Evolutionary conservation across 2,888 invertebrate species (phyloP).

Genomic region (Ectemnius lituratus): DNA sequence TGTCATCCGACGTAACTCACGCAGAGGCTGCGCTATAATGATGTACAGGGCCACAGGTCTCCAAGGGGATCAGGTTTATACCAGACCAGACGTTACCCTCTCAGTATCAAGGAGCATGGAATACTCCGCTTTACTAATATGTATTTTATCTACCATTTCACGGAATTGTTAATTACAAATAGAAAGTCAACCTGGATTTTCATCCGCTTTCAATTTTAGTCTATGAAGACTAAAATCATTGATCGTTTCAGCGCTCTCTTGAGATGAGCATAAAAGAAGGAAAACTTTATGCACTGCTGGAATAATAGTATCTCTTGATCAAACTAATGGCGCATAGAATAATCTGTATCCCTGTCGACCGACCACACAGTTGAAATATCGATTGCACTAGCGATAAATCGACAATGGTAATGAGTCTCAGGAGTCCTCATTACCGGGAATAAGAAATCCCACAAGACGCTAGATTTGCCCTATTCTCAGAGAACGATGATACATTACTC

Average conservation of each 20-base stretch:
- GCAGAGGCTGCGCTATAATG: conserved; percentile 37
- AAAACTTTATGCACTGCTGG: conserved; percentile 20
- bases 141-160: no score
- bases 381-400: conserved; percentile 51
- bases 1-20: conserved; percentile 23
- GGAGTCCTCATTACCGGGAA: conserved; percentile 36
- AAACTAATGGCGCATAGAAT: conserved; percentile 29
- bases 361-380: conserved; percentile 47
- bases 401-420: conserved; percentile 52
- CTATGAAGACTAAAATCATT: conserved; percentile 35
- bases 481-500: conserved; percentile 50
- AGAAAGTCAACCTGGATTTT: no score
- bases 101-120: no score
- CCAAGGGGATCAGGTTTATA: conserved; percentile 21
- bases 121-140: no score
- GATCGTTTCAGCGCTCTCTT: conserved; percentile 10
- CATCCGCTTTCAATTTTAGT: no score
- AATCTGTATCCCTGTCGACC: conserved; percentile 49
- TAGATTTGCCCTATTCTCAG: conserved; percentile 50
- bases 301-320: conserved; percentile 45
- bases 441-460: conserved; percentile 55
- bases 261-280: conserved; percentile 1
- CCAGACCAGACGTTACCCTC: background rate
- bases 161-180: no score
- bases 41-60: conserved; percentile 20